A percentile compares a stretch with the other conserved stretches of the same genome.
Evolutionary conservation across 2,888 invertebrate genomes (phyloP).

Genomic region (Deladenus siricidicola): DNA sequence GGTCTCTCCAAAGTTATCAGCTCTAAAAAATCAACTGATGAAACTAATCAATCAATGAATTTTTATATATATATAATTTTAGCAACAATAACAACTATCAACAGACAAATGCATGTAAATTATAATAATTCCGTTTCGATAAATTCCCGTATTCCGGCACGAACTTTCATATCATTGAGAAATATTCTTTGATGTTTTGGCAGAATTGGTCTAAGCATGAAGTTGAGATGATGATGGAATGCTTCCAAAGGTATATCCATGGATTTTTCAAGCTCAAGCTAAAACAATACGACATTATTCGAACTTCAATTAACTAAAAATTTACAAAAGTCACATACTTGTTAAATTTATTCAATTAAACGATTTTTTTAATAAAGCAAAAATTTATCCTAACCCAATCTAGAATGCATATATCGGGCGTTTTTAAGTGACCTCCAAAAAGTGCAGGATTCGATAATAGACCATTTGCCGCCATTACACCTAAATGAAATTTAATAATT

Average conservation of each 20-base stretch:
- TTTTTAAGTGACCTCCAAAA: conserved; percentile 67
- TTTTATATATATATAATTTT: no score
- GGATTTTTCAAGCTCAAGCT: conserved; percentile 58
- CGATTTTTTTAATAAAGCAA: not conserved
- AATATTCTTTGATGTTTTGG: conserved; percentile 14
- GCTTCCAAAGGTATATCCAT: conserved; percentile 69
- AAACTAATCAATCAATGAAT: no score
- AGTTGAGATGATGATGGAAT: conserved; percentile 90
- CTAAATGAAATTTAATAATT: no score
- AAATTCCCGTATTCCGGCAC: not conserved
- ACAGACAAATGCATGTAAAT: not conserved
- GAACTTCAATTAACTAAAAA: no score
- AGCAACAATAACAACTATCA: no score
- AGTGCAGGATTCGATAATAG: conserved; percentile 82
- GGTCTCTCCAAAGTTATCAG: no score
- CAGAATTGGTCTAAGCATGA: conserved; percentile 65
- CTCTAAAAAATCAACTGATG: no score
- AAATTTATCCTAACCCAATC: conserved; percentile 63
- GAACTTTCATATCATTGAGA: conserved; percentile 10
- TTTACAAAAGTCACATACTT: no score
- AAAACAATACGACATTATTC: conserved; percentile 15
- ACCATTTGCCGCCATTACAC: conserved; percentile 84
- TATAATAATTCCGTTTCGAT: not conserved
- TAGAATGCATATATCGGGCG: conserved; percentile 70
- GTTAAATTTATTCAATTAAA: not conserved